Base-by-base conservation (phyloP, 2,797 vertebrate species). In the Ptychadena robeensis region DNA sequence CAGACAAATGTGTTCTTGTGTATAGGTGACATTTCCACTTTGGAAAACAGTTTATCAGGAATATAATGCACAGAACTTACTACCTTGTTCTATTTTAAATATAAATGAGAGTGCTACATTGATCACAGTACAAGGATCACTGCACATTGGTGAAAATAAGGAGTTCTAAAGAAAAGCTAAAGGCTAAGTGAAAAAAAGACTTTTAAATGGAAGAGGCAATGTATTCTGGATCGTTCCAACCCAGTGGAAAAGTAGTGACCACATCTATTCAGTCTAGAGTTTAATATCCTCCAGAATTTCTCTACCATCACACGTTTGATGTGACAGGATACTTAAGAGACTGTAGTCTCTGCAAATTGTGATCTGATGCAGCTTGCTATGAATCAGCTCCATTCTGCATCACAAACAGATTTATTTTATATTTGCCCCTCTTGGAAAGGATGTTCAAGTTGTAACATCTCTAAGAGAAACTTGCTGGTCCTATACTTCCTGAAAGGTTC, bases 301-400 rank as follows among this genome's bases (percentile, higher is more conserved):
- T 75, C 35, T 28, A 59, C 69, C 44, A 61, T 35, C 77, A 80
- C 35, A 44, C 48, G 63, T 66, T 73, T 35, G 53, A 37, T 70
- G 35, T 70, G 64, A 80, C 77, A 80, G 64, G 27, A 80, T 74
- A 70, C 71, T 69, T 73, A 80, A 74, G n/a, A 72, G 77, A 31
- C 34, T 69, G 35, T 76, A 67, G 68, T 69, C 25, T 69, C 27
- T 10, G 31, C 63, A 79, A 79, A 67, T 61, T 69, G 38, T 72
- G 68, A 79, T 31, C 53, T 40, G 57, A 73, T 61, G 15, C 38
- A 38, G 59, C 31, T 79, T 66, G 12, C 6, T 79, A 79, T 66
- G 48, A 34, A 74, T 66, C 64, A 69, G 9, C 7, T 37, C 22
- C 31, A 28, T 75, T 66, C 32, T 18, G 61, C n/a, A 73, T 15